phyloP scores from a whole-genome alignment of 2,888 invertebrate species.

The Latheticus oryzae region DNA sequence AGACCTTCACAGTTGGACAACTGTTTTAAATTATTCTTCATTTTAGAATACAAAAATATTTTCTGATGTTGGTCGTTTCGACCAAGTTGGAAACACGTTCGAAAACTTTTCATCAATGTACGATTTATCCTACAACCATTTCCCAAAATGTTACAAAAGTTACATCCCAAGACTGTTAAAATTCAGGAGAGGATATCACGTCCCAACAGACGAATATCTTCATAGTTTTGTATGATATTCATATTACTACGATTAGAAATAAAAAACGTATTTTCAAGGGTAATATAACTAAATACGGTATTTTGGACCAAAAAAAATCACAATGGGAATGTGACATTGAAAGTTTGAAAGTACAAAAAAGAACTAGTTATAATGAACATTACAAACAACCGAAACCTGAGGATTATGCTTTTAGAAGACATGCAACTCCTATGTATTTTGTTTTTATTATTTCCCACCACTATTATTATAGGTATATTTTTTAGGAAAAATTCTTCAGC shows the following conservation, averaged over 20 bases:
- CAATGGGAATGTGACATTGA: constrained; percentile 64
- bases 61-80: too few relatives aligned
- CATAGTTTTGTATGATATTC: constrained; percentile 50
- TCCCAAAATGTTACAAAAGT: constrained; percentile 66
- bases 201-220: constrained; percentile 66
- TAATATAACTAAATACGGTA: constrained; percentile 67
- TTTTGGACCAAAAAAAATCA: constrained; percentile 61
- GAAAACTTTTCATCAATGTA: too few relatives aligned
- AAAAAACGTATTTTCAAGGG: constrained; percentile 59
- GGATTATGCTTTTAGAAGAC: constrained; percentile 58
- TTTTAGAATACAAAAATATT: too few relatives aligned
- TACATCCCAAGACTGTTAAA: constrained; percentile 65
- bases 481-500: neutral
- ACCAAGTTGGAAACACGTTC: too few relatives aligned
- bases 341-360: too few relatives aligned
- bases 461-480: neutral
- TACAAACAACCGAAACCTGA: constrained; percentile 63
- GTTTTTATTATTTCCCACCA: neutral
- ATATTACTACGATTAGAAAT: neutral
- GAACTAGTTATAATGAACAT: constrained; percentile 65
- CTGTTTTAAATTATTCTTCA: too few relatives aligned
- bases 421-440: neutral
- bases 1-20: too few relatives aligned
- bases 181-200: constrained; percentile 65
- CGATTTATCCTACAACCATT: constrained; percentile 69